These are phyloP conservation scores for Thereva unica DNA, from an alignment of 2,888 invertebrate species.

Conservation along the genomic window DNA sequence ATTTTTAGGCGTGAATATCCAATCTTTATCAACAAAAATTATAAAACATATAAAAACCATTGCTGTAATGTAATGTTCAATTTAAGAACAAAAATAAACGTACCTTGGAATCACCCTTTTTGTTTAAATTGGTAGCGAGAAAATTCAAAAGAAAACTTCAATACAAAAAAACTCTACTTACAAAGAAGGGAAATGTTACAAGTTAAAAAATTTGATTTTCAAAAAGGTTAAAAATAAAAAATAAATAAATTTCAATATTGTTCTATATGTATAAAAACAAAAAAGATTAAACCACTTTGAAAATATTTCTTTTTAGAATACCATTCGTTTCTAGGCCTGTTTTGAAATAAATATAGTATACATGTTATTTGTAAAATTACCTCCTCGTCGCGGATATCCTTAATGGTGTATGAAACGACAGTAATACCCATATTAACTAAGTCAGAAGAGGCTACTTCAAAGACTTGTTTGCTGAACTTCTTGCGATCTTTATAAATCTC, in stretches of 20 bases:
- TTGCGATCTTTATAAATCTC: constrained; percentile 96
- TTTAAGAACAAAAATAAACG: constrained; percentile 44
- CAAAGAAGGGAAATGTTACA: constrained; percentile 29
- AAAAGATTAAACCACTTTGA: constrained; percentile 5
- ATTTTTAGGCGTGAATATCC: constrained; percentile 15
- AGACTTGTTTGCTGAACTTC: constrained; percentile 93
- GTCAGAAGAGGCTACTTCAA: constrained; percentile 93
- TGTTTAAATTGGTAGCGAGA: constrained; percentile 41
- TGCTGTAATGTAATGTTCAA: too few species aligned
- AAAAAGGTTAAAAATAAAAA: too few species aligned
- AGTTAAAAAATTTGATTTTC: too few species aligned
- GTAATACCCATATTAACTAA: constrained; percentile 96
- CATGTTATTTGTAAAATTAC: constrained; percentile 60
- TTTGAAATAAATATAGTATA: background rate
- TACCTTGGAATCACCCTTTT: constrained; percentile 56
- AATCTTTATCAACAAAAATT: background rate
- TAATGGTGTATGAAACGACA: constrained; percentile 91
- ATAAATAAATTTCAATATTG: constrained; percentile 11
- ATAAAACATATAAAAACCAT: too few species aligned
- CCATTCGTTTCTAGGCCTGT: background rate
- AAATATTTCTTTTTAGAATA: constrained; percentile 7
- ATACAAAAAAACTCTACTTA: constrained; percentile 38
- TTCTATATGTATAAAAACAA: constrained; percentile 25
- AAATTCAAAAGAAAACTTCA: constrained; percentile 38
- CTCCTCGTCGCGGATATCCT: constrained; percentile 94